Evolutionary conservation across 2,113 vertebrate genomes (phyloP), one percentile per base, ranked within the genome.

Genomic region (Dolichallabes microphthalmus): DNA sequence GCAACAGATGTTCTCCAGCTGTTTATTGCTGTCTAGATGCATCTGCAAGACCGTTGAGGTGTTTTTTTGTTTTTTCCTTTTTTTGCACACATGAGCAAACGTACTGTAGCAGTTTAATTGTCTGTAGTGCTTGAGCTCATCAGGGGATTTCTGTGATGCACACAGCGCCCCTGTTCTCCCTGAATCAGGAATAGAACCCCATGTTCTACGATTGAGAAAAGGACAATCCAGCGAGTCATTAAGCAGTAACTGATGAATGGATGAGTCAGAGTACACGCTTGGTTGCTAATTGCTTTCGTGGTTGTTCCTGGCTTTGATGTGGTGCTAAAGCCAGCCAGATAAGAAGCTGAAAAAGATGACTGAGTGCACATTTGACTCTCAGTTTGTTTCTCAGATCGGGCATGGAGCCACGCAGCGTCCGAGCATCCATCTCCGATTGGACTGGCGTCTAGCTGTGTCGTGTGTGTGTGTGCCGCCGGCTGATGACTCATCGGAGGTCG

Each of bases 221-320:
- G 61, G 27, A 77, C 83, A 55, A 22, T 66, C 55, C 50, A 45
- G 68, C 30, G 10, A n/a, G 30, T 82, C 32, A 55, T 73, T 80
- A 80, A 81, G 80, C 61, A 71, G 60, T 68, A 78, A 71, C 82
- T 81, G 30, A 80, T 78, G 39, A 68, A 50, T 52, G 50, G 74
- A 87, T 87, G 86, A 88, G 45, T 85, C 87, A 80, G 35, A 32
- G 17, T 12, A 20, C 12, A 61, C 57, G 78, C 79, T 53, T n/a
- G 45, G 60, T n/a, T 77, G 60, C 61, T 85, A 85, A 82, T 61
- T 45, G 57, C 55, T 20, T 1, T 13, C 20, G 25, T 6, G 64
- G 50, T 61, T 64, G 32, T 79, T 39, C 32, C 30, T 10, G 39
- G 69, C 79, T 85, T 75, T 85, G 45, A 85, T 69, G 27, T 10